A percentile compares a stretch with the other conserved stretches of the same genome.
These are phyloP conservation scores for Druceiella hillmani DNA, from an alignment of 2,888 invertebrate genomes.

Conservation along the genomic window DNA sequence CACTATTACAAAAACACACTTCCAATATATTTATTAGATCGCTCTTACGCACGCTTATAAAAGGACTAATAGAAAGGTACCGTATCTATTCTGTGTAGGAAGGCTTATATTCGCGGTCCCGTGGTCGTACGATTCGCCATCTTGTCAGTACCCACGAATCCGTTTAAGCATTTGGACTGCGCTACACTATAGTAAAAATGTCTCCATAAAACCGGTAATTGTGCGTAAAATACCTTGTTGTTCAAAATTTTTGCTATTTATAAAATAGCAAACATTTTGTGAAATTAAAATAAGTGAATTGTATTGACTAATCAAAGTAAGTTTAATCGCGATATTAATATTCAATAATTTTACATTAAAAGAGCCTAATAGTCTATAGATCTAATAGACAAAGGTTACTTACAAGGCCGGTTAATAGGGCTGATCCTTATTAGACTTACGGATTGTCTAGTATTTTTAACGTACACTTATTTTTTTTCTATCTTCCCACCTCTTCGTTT, in stretches of 20 bases:
- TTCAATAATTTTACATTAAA: conserved; percentile 1
- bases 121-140: conserved; percentile 5
- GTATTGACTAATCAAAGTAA: conserved; percentile 4
- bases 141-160: conserved; percentile 9
- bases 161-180: not conserved
- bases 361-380: not conserved
- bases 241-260: not conserved
- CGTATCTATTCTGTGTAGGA: no score
- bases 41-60: conserved; percentile 5
- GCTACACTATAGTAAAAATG: not conserved
- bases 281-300: not conserved
- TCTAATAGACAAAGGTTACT: conserved; percentile 1
- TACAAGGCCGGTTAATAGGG: conserved; percentile 1
- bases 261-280: not conserved
- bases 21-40: conserved; percentile 5
- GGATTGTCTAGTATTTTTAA: no score
- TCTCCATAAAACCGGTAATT: not conserved
- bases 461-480: no score
- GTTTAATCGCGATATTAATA: conserved; percentile 4
- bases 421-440: conserved; percentile 8
- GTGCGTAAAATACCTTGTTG: not conserved
- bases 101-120: conserved; percentile 1
- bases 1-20: conserved; percentile 4
- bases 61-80: no score
- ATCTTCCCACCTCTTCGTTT: no score